Evolutionary conservation across 2,888 invertebrate genomes (phyloP).

Genomic region (Plebejus anna): DNA sequence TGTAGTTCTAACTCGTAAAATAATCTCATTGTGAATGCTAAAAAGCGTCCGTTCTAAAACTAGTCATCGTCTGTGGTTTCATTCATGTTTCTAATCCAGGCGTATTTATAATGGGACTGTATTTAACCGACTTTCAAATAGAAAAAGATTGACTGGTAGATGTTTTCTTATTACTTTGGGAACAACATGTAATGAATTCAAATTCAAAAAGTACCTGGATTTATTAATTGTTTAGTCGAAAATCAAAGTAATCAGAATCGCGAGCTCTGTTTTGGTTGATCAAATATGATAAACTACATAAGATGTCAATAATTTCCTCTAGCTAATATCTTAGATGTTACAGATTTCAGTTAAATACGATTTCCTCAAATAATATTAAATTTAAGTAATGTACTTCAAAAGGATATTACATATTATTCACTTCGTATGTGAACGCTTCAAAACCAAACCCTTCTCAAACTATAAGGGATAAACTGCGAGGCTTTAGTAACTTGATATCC

Average conservation of each 20-base stretch:
- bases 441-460: conserved; percentile 25
- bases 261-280: not conserved
- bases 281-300: not conserved
- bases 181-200: not conserved
- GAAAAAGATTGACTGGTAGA: not conserved
- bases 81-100: not conserved
- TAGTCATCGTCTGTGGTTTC: not conserved
- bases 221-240: too few species aligned
- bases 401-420: conserved; percentile 17
- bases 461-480: not conserved
- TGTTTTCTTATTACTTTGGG: too few species aligned
- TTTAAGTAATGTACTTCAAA: conserved; percentile 21
- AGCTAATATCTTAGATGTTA: not conserved
- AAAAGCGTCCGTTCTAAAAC: not conserved
- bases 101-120: not conserved
- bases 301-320: not conserved
- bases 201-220: not conserved
- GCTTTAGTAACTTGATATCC: not conserved
- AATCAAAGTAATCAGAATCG: too few species aligned
- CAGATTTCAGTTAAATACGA: not conserved
- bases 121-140: not conserved
- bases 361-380: not conserved
- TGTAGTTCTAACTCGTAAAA: conserved; percentile 12
- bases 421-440: conserved; percentile 13
- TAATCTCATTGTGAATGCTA: conserved; percentile 14